Evolutionary conservation across 2,113 vertebrate genomes (phyloP), one percentile per base, ranked within the genome.

Genomic region (Gracilinanus agilis): DNA sequence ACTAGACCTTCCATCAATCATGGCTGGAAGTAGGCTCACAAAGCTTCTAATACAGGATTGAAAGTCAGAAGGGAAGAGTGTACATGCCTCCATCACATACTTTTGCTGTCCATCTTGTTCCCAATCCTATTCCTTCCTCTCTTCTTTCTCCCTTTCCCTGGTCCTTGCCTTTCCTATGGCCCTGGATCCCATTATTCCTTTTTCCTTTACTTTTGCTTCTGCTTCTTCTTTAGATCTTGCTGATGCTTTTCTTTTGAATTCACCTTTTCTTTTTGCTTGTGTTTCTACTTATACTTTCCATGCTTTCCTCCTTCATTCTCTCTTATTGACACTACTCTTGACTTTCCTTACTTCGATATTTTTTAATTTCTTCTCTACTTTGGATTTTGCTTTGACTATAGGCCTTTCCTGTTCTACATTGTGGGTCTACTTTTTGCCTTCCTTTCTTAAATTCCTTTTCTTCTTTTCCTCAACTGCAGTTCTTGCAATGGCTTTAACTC

Each of bases 361-460:
- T n/a, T 90, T 97, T 98, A 98, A 75, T 98, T 97, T 96, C 97
- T 98, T 55, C 96, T 97, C 94, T 98, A 99, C 98, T 97, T 49
- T 49, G 49, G 61, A 19, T 75, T 75, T 75, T 16, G 34, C 34
- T 75, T 75, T 75, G 29, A 12, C 34, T 96, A 53, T 91, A 97
- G 55, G 96, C 92, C 90, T 98, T 98, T 95, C 98, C 98, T 55
- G 96, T 94, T 40, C 98, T 98, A 95, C 97, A 97, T 98, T 98
- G 97, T 96, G 98, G 96, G 97, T 98, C 93, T 97, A 98, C 96
- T 98, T 98, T 97, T 98, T 98, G 94, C 97, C 95, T 75, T 98
- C 97, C 97, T 98, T 98, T 96, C 96, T 98, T 67, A 29, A 67
- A 67, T 0, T 34, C 58, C 56, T 34, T 67, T 34, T 34, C 10